Base-by-base conservation (phyloP, 2,888 invertebrate genomes). In the Eretmocerus hayati region DNA sequence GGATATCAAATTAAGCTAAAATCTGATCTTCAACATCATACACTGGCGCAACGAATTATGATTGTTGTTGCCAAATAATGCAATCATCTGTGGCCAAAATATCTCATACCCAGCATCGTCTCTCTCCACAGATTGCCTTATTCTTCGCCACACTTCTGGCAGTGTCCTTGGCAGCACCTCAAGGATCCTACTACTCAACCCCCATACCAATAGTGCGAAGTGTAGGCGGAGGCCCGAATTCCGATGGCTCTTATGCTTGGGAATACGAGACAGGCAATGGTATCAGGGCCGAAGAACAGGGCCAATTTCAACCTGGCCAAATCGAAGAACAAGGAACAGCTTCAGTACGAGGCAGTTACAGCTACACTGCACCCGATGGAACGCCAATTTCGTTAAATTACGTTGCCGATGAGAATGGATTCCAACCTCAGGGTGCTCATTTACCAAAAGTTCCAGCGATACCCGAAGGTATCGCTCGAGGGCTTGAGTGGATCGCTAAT, bases 191-290 rank as follows among this genome's bases (percentile, higher is more conserved):
- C 56, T 3, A 62, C 59, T 18, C 48, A 8, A 31, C 32, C n/a
- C 64, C 62, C 16, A 61, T 68, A 19, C 63, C 67, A 6, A 68
- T 68, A 26, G 56, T 68, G 5, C 62, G 59, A 40, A 66, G 66
- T 45, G 59, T 58, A 6, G 61, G 62, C 42, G 67, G 67, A 11
- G 68, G 68, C 4, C 68, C 67, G 3, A 68, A 68, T 32, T 68
- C 67, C 4, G 68, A 68, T 47, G 68, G 68, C 2, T 65, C 66
- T 9, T 68, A 68, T 62, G 63, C 61, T 21, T 68, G 59, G 64
- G 59, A 15, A 21, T 76, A 69, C 60, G 74, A 74, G 55, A 62
- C 73, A 11, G 73, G 71, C 2, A 75, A 75, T 53, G 75, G 75
- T 5, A 75, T 75, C 53, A 55, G 59, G 42, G 70, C 67, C 11